Base-by-base conservation (phyloP, 2,888 invertebrate species). In the Lamellibrachia columna region DNA sequence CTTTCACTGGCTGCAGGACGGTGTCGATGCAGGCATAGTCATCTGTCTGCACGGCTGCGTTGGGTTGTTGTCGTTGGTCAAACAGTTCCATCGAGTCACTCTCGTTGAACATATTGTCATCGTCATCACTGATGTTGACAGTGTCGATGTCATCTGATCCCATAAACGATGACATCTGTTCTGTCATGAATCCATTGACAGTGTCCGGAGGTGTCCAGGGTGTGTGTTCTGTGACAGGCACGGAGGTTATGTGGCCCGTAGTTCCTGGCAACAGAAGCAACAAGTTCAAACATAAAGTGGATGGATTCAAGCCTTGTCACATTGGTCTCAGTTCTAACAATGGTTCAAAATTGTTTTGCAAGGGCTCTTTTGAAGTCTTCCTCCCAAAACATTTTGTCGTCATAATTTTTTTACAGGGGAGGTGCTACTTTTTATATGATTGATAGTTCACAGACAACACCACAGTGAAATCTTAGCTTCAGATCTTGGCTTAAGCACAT, bases 1-100 rank as follows among this genome's bases (percentile, higher is more conserved):
- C 40, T 22, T 60, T 92, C 53, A 91, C 58, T 7, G 92, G 92
- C 52, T 91, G 58, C 7, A 92, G 91, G 91, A 92, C 91, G 15
- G 53, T 91, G 75, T 92, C 90, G 11, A 92, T 52, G 90, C 58
- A 60, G 1, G 52, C 53, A n/a, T 75, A 75, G 75, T 22, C n/a
- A 3, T 75, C 75, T 22, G 55, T 55, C 55, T 55, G 55, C 9
- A n/a, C 15, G 75, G 75, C 22, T 22, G 75, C 6, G 75, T 75
- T 15, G 1, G 22, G 0, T 15, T 11, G 75, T 75, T 75, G 22
- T 75, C 22, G 75, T n/a, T 22, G 75, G 75, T 75, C 22, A 75
- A 75, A 75, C 75, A 75, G 75, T n/a, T 75, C 75, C 75, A 75
- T 75, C 6, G 75, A 15, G 22, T 75, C n/a, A 75, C 75, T 75